Base-by-base conservation (phyloP, 2,888 invertebrate genomes). In the Oligia fasciuncula region DNA sequence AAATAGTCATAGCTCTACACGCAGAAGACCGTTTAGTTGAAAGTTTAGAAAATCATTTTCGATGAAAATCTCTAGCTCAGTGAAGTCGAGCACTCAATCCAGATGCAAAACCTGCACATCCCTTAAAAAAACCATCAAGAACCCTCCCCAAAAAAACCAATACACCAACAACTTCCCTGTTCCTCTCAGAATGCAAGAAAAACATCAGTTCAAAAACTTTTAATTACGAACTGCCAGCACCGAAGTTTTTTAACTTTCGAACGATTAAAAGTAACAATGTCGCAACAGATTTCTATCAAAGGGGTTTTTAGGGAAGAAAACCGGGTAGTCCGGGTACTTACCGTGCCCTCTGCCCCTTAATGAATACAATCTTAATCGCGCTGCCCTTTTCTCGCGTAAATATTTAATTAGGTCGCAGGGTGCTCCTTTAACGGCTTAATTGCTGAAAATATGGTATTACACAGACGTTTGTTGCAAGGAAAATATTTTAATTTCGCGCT, bases 351-450 rank as follows among this genome's bases (percentile, higher is more conserved):
- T 76, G 80, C 86, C 83, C 81, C 79, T 75, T 93, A 93, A 94
- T 93, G 92, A 94, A 94, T 92, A 93, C 92, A 93, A 94, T 93
- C 93, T 94, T 94, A 93, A 94, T 93, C 90, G 86, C 86, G 90
- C 87, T 91, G 92, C 91, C 93, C 93, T 93, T 92, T 94, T 92
- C 92, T 90, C 88, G 88, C 90, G 92, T 94, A 93, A 96, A 95
- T 95, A 94, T 95, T 95, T 95, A 95, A 95, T 94, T 91, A 94
- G 93, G 91, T 90, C 92, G 91, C 90, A 91, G 92, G 92, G 93
- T 91, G 91, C 87, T 88, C 85, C 91, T 91, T 91, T 91, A 94
- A 94, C 90, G 86, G 91, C 93, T 95, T 95, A 93, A 95, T 94
- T 94, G 93, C 91, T 88, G 79, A 90, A 93, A 94, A 94, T 94